These are phyloP conservation scores for Smithornis capensis DNA, from an alignment of 2,113 vertebrate species.

Conservation along the genomic window DNA sequence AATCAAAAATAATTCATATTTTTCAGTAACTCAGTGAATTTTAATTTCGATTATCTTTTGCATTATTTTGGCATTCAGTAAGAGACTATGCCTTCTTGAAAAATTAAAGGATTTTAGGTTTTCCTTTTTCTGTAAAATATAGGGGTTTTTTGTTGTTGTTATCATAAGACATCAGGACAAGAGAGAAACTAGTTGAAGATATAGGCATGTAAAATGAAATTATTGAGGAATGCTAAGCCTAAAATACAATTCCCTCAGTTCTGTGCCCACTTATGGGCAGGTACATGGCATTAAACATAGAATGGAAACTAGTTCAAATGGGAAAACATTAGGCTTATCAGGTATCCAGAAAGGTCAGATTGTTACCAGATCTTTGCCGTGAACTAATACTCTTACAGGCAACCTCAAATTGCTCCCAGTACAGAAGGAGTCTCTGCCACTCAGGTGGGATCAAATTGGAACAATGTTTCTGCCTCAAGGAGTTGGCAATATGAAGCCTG, in stretches of 20 bases:
- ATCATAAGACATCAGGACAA: neutral
- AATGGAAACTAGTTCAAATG: neutral
- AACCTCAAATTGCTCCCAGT: neutral
- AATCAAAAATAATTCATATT: neutral
- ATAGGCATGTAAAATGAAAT: neutral
- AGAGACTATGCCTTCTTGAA: neutral
- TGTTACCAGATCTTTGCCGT: neutral
- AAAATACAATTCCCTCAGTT: neutral
- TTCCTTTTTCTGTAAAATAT: neutral
- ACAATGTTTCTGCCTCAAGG: neutral
- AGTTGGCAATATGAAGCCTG: neutral
- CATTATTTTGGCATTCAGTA: neutral
- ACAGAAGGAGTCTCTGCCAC: neutral
- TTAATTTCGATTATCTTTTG: neutral
- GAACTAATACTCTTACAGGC: neutral
- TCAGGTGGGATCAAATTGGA: neutral
- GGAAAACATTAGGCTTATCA: neutral
- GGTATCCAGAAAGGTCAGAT: neutral
- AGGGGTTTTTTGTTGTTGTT: accelerated
- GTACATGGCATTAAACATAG: neutral
- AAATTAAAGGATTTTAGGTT: neutral
- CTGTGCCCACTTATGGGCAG: neutral
- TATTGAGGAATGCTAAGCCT: neutral
- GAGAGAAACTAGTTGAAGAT: neutral
- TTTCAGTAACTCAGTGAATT: neutral